Base-by-base conservation (phyloP, 2,888 invertebrate species). In the Cephonodes hylas region DNA sequence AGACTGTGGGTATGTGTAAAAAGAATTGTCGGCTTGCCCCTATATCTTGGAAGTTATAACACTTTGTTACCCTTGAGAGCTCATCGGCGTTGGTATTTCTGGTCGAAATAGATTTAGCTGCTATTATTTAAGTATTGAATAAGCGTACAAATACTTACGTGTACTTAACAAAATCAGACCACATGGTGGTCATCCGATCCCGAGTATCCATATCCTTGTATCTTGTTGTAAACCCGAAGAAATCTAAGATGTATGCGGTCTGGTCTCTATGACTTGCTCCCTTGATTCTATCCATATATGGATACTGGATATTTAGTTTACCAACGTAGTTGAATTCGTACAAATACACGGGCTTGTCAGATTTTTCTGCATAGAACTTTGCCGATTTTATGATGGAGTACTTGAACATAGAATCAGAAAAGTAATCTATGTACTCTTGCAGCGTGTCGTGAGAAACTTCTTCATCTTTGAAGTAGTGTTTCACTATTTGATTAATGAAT, bases 211-310 rank as follows among this genome's bases (percentile, higher is more conserved):
- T 69, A 69, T 91, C 91, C 15, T 75, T 80, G 3, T 76, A 72
- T 20, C 72, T 79, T 13, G 77, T 81, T 0, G 90, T 89, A 64
- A 67, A 82, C 4, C 81, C 79, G 61, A 72, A 82, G 68, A 92
- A 91, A 68, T 91, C 91, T 58, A 91, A 65, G 15, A 91, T 66
- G 58, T 91, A 91, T 0, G 90, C 81, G 0, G 85, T 82, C 67
- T 91, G 91, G 62, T 92, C 91, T 70, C 91, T 84, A 62, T 92
- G 91, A 64, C 89, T 90, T 0, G 91, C 91, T 0, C 91, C 91
- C 66, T 79, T 81, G 22, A 91, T 70, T 65, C 64, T 81, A 20
- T 90, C 86, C 85, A 85, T 85, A 20, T 82, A 91, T 27, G 71
- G 45, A 67, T 91, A 88, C 61, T 84, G 76, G 45, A 86, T 83